A percentile compares a stretch with the other conserved stretches of the same genome.
Conservation (phyloP, 2,888 invertebrate genomes). For the Troides helena region DNA sequence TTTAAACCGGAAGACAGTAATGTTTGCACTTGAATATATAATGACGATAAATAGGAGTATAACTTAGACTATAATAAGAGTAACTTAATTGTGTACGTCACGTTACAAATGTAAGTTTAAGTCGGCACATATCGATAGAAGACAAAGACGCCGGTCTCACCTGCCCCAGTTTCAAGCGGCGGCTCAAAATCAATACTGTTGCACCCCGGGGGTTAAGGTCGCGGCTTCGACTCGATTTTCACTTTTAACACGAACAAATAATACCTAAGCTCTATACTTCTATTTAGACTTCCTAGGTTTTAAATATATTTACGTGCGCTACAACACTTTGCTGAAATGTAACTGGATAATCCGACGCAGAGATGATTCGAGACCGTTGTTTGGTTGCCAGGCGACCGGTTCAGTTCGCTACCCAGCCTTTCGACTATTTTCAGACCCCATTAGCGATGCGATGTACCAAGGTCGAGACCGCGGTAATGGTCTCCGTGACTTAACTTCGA, state of each 20-base stretch:
- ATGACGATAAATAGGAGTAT: too few species aligned
- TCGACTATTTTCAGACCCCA: slow-evolving; percentile 7
- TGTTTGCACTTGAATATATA: too few species aligned
- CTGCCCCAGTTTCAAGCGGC: slow-evolving; percentile 48
- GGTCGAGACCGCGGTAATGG: slow-evolving; percentile 7
- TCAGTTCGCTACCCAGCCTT: slow-evolving; percentile 31
- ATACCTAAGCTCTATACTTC: slow-evolving; percentile 23
- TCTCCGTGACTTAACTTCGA: slow-evolving; percentile 7
- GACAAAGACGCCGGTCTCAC: slow-evolving; percentile 45
- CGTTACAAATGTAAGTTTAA: not conserved
- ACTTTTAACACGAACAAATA: slow-evolving; percentile 37
- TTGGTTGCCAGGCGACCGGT: slow-evolving; percentile 56
- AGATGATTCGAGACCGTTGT: slow-evolving; percentile 56
- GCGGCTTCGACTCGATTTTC: slow-evolving; percentile 39
- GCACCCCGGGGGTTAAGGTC: slow-evolving; percentile 60
- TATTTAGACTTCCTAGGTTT: not conserved
- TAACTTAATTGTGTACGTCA: too few species aligned
- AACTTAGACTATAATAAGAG: too few species aligned
- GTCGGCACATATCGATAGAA: slow-evolving; percentile 32
- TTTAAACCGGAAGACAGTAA: too few species aligned
- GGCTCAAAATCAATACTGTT: slow-evolving; percentile 54
- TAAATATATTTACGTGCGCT: slow-evolving; percentile 46
- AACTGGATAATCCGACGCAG: slow-evolving; percentile 42
- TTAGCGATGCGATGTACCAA: slow-evolving; percentile 17
- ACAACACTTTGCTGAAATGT: slow-evolving; percentile 34